Evolutionary conservation across 2,888 invertebrate genomes (phyloP).

Genomic region (Clepsis dumicolana): DNA sequence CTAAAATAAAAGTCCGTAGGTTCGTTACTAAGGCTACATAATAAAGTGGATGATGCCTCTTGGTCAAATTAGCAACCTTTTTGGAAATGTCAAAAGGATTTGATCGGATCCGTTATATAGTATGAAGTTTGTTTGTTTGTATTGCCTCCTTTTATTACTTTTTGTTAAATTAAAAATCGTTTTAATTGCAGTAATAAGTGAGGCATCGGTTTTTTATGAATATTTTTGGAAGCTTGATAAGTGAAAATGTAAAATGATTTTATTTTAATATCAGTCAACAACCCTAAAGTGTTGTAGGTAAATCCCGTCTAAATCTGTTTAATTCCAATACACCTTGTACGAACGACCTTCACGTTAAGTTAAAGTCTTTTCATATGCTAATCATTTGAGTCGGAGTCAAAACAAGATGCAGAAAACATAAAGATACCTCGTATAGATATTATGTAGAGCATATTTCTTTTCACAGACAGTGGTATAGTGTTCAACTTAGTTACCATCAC

Average conservation of each 20-base stretch:
- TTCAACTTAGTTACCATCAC: background rate
- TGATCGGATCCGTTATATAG: too few species aligned
- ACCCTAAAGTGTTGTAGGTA: background rate
- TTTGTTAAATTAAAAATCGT: too few species aligned
- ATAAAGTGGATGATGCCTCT: too few species aligned
- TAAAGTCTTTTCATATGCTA: slow-evolving; percentile 34
- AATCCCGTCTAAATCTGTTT: slow-evolving; percentile 27
- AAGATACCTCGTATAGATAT: background rate
- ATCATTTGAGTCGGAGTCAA: slow-evolving; percentile 21
- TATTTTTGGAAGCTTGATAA: too few species aligned
- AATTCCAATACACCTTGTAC: slow-evolving; percentile 15
- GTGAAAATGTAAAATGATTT: too few species aligned
- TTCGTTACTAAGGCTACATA: slow-evolving; percentile 4
- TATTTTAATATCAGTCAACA: too few species aligned
- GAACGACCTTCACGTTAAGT: slow-evolving; percentile 30
- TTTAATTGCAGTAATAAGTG: too few species aligned
- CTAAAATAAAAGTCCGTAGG: background rate
- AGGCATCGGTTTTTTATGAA: too few species aligned
- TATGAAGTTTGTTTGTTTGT: too few species aligned
- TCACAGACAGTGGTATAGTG: background rate
- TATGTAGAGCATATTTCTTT: background rate
- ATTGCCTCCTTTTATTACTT: too few species aligned
- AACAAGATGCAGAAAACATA: slow-evolving; percentile 25
- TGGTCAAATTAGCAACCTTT: too few species aligned
- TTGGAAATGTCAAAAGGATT: too few species aligned